phyloP scores from a whole-genome alignment of 2,113 vertebrate species.

The Pelvicachromis taeniatus region DNA sequence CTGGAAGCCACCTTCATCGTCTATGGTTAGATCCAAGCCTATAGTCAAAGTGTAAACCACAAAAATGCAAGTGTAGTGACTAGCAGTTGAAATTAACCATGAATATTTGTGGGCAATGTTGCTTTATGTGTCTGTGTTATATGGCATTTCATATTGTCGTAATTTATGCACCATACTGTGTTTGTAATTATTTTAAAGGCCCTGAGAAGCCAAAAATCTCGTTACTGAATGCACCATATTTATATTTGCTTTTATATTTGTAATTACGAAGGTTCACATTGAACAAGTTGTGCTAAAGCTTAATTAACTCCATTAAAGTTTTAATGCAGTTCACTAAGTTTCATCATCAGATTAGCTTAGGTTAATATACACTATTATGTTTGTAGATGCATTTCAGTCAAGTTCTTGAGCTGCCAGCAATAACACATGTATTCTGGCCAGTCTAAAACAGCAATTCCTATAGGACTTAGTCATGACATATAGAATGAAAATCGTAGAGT shows the following conservation, averaged over 20 bases:
- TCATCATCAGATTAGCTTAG: not conserved
- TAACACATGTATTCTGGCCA: not conserved
- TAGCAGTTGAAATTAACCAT: not conserved
- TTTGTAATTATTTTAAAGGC: not conserved
- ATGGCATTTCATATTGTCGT: not conserved
- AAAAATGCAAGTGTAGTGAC: not conserved
- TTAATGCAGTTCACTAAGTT: not conserved
- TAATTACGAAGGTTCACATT: not conserved
- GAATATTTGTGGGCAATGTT: not conserved
- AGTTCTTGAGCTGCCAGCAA: not conserved
- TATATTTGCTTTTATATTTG: not conserved
- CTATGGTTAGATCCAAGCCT: not conserved
- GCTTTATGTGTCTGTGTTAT: not conserved
- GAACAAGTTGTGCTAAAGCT: not conserved
- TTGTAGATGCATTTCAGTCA: not conserved
- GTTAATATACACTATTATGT: not conserved
- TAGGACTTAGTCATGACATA: not conserved
- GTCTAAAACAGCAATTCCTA: not conserved
- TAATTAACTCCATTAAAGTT: not conserved
- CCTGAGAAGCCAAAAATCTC: not conserved
- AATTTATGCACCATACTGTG: not conserved
- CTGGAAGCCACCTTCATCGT: not conserved
- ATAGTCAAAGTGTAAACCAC: not conserved
- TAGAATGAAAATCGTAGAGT: not conserved
- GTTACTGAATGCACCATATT: not conserved